A percentile compares a stretch with the other conserved stretches of the same genome.
phyloP scores from a whole-genome alignment of 2,888 invertebrate species.

The Seladonia tumulorum region DNA sequence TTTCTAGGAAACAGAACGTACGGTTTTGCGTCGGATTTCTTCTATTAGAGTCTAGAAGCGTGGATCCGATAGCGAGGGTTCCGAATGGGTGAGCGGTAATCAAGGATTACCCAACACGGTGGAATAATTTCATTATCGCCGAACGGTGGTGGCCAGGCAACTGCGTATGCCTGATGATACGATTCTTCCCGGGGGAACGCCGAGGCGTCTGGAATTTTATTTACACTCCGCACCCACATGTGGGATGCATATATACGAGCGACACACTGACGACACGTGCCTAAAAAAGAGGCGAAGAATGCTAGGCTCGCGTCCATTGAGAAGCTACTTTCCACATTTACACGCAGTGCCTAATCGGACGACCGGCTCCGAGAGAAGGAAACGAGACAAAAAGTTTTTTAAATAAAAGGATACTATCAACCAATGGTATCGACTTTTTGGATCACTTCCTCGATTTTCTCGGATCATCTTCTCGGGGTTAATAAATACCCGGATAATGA shows the following conservation, averaged over 20 bases:
- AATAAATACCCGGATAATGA: too few species aligned
- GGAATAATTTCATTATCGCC: conserved; percentile 3
- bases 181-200: not conserved
- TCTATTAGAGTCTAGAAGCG: not conserved
- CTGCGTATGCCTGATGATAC: not conserved
- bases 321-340: conserved; percentile 76
- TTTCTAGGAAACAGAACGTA: not conserved
- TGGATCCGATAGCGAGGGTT: not conserved
- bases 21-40: not conserved
- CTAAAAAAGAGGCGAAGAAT: conserved; percentile 67
- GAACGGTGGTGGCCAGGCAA: not conserved
- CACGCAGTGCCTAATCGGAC: conserved; percentile 72
- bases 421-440: too few species aligned
- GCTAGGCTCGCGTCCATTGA: conserved; percentile 65
- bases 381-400: conserved; percentile 36
- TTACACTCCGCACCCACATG: conserved; percentile 65
- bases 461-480: too few species aligned
- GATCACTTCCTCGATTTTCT: too few species aligned
- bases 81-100: not conserved
- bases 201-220: conserved; percentile 69
- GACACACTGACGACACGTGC: conserved; percentile 59
- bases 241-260: conserved; percentile 50
- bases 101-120: not conserved
- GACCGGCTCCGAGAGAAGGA: conserved; percentile 45
- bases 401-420: too few species aligned